Base-by-base conservation (phyloP, 2,113 vertebrate genomes). In the Alouatta palliata region DNA sequence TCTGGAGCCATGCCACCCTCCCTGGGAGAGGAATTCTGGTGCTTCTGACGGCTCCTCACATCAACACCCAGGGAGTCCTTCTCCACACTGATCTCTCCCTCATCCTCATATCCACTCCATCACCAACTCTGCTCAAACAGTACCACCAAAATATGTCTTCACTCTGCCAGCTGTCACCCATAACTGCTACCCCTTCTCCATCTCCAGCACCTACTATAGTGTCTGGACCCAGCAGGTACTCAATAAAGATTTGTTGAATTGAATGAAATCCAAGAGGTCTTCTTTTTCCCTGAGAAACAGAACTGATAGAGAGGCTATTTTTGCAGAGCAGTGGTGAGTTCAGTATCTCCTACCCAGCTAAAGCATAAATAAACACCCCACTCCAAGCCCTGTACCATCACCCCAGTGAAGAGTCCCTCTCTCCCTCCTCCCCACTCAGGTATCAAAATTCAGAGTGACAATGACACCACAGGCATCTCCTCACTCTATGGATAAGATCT, bases 391-490 rank as follows among this genome's bases (percentile, higher is more conserved):
- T 12, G 13, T 17, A 77, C 30, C 32, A 6, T 20, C 8, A 11
- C 32, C 71, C 47, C 43, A 70, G 40, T 49, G 64, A 61, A 87
- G 49, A 71, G 61, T 35, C 43, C n/a, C 75, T 88, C 45, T 77
- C 20, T 7, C 17, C 27, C 32, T 85, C 43, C 70, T 77, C 58
- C 30, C 70, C 11, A 2, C n/a, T 73, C 6, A 21, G 32, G 49
- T 66, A 37, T 87, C 76, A 58, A 86, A 89, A 82, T 35, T 82
- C 47, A 17, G 43, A 90, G 40, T 47, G 25, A 81, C 75, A 92
- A 35, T 49, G 68, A 95, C 90, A 95, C 94, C 85, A 87, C 35
- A 81, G 71, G 71, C 37, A 94, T 14, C 79, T 77, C 82, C 54
- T 45, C 37, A 64, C 14, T 64, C 45, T 58, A n/a, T 30, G 23